Percentiles rank a stretch among this genome's conserved stretches.
phyloP scores from a whole-genome alignment of 2,797 vertebrate genomes.

The Labeo calbasu region DNA sequence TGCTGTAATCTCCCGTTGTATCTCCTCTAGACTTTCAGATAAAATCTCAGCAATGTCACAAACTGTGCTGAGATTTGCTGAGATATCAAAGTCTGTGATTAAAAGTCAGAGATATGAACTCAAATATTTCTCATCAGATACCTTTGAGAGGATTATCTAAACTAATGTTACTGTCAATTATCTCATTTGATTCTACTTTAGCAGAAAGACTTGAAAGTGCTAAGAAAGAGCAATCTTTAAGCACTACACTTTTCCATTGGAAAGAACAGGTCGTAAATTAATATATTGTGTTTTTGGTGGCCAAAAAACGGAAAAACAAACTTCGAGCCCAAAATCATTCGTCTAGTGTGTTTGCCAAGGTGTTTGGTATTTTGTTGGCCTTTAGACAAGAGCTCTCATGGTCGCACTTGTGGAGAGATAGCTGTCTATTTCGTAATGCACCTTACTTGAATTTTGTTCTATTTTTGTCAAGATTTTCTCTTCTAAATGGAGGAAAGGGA shows the following conservation, averaged over 20 bases:
- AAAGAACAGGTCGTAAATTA: neutral
- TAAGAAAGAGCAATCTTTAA: neutral
- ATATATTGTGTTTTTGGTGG: constrained; percentile 22
- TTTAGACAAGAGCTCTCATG: constrained; percentile 53
- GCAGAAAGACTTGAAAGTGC: neutral
- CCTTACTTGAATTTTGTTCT: constrained; percentile 72
- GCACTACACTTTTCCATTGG: neutral
- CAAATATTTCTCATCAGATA: neutral
- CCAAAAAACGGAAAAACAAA: neutral
- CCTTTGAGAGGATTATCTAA: neutral
- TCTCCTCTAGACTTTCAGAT: neutral
- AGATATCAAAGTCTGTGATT: neutral
- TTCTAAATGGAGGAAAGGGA: constrained; percentile 71
- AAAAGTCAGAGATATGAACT: neutral
- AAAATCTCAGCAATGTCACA: neutral
- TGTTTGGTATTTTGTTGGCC: constrained; percentile 30
- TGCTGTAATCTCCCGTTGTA: constrained; percentile 4
- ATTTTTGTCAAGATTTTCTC: constrained; percentile 74
- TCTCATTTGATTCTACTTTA: neutral
- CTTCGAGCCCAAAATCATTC: constrained; percentile 19
- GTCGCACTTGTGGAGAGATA: constrained; percentile 52
- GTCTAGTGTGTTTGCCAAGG: constrained; percentile 15
- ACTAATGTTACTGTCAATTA: neutral
- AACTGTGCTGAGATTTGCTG: neutral
- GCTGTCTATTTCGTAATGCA: constrained; percentile 58